Percentiles rank a stretch among this genome's conserved stretches.
Evolutionary conservation across 2,888 invertebrate species (phyloP).

Genomic region (Siphlonurus alternatus): DNA sequence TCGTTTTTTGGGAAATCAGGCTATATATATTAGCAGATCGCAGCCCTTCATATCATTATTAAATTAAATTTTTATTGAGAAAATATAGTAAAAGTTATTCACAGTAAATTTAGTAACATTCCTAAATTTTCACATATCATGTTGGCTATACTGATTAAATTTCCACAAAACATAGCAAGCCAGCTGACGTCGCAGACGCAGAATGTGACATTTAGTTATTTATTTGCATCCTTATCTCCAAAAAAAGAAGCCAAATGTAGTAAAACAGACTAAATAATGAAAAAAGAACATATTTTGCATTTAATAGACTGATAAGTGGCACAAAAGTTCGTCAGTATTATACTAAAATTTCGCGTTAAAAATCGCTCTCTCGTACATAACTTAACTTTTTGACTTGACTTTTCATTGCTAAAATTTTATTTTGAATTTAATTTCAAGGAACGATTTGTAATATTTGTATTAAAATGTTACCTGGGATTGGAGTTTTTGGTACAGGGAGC

Average conservation of each 20-base stretch:
- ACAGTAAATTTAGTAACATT: not conserved
- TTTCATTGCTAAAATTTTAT: not conserved
- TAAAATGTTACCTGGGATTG: constrained; percentile 78
- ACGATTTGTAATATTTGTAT: not conserved
- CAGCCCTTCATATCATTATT: no score
- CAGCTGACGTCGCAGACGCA: not conserved
- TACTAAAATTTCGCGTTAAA: not conserved
- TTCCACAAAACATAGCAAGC: not conserved
- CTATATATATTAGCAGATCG: no score
- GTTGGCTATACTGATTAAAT: not conserved
- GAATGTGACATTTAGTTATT: not conserved
- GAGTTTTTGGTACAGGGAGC: constrained; percentile 83
- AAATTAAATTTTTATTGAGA: no score
- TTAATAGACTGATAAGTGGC: not conserved
- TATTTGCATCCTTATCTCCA: not conserved
- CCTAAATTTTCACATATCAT: no score
- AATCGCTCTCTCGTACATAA: not conserved
- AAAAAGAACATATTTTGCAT: not conserved
- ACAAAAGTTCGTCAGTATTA: not conserved
- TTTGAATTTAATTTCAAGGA: not conserved
- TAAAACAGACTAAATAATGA: not conserved
- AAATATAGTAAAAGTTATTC: not conserved
- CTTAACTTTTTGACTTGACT: not conserved
- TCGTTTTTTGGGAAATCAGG: no score
- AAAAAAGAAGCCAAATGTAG: not conserved